phyloP scores from a whole-genome alignment of 2,888 invertebrate genomes.

The Bruchidius siliquastri region DNA sequence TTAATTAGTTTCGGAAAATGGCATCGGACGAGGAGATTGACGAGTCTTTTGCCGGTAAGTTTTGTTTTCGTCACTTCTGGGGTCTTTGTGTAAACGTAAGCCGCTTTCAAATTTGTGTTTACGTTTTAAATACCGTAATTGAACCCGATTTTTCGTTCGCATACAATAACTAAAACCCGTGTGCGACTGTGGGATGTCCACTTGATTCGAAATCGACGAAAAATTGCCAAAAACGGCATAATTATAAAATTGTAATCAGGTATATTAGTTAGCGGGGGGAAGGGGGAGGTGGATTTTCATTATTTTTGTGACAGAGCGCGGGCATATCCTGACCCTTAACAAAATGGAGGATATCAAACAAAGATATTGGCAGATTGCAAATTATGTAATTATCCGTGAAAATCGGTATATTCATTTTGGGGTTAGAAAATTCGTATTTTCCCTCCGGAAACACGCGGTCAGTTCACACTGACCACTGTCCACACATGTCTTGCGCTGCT shows the following conservation, averaged over 20 bases:
- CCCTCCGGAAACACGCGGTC: constrained; percentile 36
- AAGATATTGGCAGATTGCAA: constrained; percentile 64
- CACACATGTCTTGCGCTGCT: constrained; percentile 34
- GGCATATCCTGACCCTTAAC: constrained; percentile 70
- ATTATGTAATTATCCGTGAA: constrained; percentile 36
- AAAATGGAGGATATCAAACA: constrained; percentile 75
- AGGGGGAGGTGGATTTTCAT: constrained; percentile 48
- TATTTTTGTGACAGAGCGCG: constrained; percentile 56
- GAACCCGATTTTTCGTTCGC: background rate
- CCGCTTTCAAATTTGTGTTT: constrained; percentile 38
- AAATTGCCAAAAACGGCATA: constrained; percentile 23
- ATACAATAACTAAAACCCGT: background rate
- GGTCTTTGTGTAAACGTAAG: constrained; percentile 37
- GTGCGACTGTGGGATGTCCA: constrained; percentile 1
- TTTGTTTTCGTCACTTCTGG: constrained; percentile 35
- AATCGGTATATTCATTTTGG: constrained; percentile 26
- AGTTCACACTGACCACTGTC: constrained; percentile 40
- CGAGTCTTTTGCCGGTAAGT: constrained; percentile 81
- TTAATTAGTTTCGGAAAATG: constrained; percentile 50
- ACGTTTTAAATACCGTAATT: background rate
- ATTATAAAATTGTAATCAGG: constrained; percentile 40
- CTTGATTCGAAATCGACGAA: constrained; percentile 1
- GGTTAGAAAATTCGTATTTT: constrained; percentile 44
- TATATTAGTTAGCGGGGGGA: constrained; percentile 38
- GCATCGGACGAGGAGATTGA: constrained; percentile 86